Conservation (phyloP, 2,113 vertebrate species). For the Pedionomus torquatus region DNA sequence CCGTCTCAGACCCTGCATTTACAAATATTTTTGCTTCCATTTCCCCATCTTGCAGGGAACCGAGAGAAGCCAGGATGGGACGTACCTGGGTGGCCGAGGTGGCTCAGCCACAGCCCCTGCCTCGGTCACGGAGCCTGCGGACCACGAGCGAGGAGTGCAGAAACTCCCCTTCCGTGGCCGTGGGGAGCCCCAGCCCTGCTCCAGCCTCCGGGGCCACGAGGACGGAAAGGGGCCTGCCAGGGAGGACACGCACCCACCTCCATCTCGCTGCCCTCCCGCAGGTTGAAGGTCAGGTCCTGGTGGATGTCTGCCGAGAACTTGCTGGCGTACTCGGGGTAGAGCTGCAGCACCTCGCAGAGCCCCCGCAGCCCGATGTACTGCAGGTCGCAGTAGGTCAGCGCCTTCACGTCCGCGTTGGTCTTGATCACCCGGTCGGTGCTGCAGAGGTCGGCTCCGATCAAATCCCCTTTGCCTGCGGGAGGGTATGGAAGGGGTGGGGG, state of each 20-base stretch:
- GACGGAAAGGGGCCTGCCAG: background rate
- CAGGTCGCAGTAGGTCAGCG: constrained; percentile 94
- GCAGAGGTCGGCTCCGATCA: constrained; percentile 91
- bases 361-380: constrained; percentile 89
- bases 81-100: fast-evolving
- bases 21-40: background rate
- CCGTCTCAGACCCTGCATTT: background rate
- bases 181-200: background rate
- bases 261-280: constrained; percentile 86
- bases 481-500: background rate
- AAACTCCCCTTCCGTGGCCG: fast-evolving
- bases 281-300: constrained; percentile 94
- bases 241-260: constrained; percentile 79
- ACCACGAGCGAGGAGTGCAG: fast-evolving
- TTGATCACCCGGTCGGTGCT: constrained; percentile 87
- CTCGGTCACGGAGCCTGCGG: background rate
- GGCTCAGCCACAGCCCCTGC: background rate
- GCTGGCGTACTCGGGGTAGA: constrained; percentile 91
- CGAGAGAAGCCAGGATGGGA: background rate
- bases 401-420: constrained; percentile 93
- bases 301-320: constrained; percentile 89
- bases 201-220: fast-evolving
- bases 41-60: fast-evolving
- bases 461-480: constrained; percentile 91
- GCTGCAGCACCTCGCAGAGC: constrained; percentile 88